A percentile compares a stretch with the other conserved stretches of the same genome.
Evolutionary conservation across 2,797 vertebrate genomes (phyloP).

Genomic region (Bufotes viridis): DNA sequence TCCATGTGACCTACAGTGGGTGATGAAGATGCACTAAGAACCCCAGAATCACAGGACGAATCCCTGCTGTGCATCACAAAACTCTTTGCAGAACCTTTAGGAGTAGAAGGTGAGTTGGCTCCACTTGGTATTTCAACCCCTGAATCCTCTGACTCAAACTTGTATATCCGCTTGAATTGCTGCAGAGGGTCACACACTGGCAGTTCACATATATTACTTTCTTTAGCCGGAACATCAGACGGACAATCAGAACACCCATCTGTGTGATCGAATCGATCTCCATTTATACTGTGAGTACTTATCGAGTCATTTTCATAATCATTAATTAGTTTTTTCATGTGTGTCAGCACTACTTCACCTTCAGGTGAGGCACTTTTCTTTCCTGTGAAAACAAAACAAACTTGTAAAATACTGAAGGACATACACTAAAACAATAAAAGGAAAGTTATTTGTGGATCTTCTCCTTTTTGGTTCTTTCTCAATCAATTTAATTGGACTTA

Average conservation of each 20-base stretch:
- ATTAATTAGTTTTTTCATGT: slow-evolving; percentile 80
- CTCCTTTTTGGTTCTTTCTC: not conserved
- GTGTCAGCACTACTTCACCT: slow-evolving; percentile 84
- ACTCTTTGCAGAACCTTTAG: slow-evolving; percentile 82
- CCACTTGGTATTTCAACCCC: slow-evolving; percentile 86
- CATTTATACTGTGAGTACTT: slow-evolving; percentile 66
- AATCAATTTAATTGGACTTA: not conserved
- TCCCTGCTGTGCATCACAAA: slow-evolving; percentile 86
- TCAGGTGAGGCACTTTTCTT: slow-evolving; percentile 77
- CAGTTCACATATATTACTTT: slow-evolving; percentile 71
- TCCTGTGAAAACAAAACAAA: slow-evolving; percentile 69
- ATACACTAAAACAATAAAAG: not conserved
- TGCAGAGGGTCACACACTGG: slow-evolving; percentile 66
- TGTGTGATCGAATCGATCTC: slow-evolving; percentile 64
- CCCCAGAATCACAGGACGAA: slow-evolving; percentile 82
- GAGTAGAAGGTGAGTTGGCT: slow-evolving; percentile 84
- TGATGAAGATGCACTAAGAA: slow-evolving; percentile 74
- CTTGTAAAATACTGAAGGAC: not conserved
- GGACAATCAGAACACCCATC: slow-evolving; percentile 62
- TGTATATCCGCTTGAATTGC: slow-evolving; percentile 76
- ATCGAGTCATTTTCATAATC: slow-evolving; percentile 72
- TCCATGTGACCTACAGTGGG: slow-evolving; percentile 69
- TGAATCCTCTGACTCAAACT: slow-evolving; percentile 88
- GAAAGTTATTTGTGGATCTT: not conserved
- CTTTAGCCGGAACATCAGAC: slow-evolving; percentile 12